phyloP scores from a whole-genome alignment of 2,113 vertebrate species.

The Halcyon malimbica region DNA sequence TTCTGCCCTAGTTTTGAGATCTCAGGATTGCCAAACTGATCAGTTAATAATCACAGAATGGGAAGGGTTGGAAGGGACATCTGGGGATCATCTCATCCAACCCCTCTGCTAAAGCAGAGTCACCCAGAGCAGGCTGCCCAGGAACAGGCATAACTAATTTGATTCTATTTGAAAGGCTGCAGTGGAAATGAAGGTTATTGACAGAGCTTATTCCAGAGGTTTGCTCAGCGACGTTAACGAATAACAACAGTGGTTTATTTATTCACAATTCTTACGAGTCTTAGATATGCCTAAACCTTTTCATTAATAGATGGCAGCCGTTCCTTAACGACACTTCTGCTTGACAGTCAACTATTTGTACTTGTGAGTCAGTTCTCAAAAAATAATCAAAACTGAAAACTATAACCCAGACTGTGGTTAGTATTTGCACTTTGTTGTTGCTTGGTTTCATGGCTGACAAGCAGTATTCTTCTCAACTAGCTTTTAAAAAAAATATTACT shows the following conservation, averaged over 20 bases:
- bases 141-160: neutral
- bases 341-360: neutral
- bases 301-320: constrained; percentile 19
- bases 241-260: constrained; percentile 20
- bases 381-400: neutral
- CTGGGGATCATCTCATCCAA: neutral
- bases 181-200: neutral
- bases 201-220: neutral
- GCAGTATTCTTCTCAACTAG: neutral
- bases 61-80: neutral
- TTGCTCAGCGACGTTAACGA: constrained; percentile 3
- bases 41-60: neutral
- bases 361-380: neutral
- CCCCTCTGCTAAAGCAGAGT: neutral
- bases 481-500: neutral
- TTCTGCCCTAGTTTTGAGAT: neutral
- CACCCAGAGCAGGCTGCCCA: too few species aligned
- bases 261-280: neutral
- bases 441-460: neutral
- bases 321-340: neutral
- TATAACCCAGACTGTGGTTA: neutral
- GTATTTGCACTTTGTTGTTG: neutral
- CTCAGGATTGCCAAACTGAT: neutral
- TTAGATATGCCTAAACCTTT: constrained; percentile 39
- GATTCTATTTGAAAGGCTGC: neutral